A percentile compares a stretch with the other conserved stretches of the same genome.
These are phyloP conservation scores for Anguilla megastoma DNA, from an alignment of 2,797 vertebrate genomes.

Conservation along the genomic window DNA sequence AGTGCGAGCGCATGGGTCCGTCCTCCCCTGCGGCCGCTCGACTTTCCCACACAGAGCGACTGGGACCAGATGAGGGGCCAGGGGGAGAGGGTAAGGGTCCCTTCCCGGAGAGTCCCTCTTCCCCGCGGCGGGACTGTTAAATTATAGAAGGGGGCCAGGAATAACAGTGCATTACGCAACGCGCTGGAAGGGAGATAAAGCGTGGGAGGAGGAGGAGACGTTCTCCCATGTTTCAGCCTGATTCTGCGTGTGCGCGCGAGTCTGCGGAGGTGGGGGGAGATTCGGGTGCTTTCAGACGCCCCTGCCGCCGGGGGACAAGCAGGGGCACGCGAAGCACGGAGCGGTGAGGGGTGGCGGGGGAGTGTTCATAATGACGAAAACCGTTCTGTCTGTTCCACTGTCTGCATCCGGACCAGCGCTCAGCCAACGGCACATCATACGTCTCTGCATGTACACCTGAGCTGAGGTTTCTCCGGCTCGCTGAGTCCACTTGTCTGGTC, in stretches of 20 bases:
- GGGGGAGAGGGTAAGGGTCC: background rate
- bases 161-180: background rate
- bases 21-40: background rate
- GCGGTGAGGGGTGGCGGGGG: background rate
- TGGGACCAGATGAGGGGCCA: background rate
- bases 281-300: background rate
- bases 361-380: background rate
- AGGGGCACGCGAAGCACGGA: background rate
- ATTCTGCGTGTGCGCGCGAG: background rate
- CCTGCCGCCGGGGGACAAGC: background rate
- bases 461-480: background rate
- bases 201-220: background rate
- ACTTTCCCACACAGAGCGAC: background rate
- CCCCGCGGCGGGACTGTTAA: background rate
- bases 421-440: background rate
- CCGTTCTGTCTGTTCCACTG: background rate
- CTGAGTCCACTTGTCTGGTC: background rate
- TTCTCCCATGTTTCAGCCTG: background rate
- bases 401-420: background rate
- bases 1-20: background rate
- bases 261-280: background rate
- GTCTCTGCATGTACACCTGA: background rate
- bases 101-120: background rate
- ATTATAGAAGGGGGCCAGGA: background rate
- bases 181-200: background rate